Conservation (phyloP, 2,113 vertebrate genomes). For the Sinocyclocheilus anophthalmus region DNA sequence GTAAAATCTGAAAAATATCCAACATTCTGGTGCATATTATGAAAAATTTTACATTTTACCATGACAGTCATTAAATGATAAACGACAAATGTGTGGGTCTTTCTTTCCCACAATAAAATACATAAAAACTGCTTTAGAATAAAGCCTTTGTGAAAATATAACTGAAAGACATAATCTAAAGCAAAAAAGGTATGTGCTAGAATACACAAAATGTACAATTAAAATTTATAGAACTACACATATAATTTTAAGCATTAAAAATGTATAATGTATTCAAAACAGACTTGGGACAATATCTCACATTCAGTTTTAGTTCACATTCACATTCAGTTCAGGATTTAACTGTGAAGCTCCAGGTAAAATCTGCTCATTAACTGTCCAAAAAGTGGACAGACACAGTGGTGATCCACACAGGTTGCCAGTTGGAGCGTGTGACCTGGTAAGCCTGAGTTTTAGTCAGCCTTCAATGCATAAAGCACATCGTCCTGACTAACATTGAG, state of each 20-base stretch:
- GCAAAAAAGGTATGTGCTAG: neutral
- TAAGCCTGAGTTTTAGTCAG: slow-evolving; percentile 68
- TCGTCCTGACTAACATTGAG: slow-evolving; percentile 92
- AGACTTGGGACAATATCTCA: neutral
- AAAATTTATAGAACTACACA: neutral
- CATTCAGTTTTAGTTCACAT: neutral
- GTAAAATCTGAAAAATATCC: neutral
- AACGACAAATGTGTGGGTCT: slow-evolving; percentile 11
- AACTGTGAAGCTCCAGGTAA: neutral
- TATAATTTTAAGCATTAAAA: slow-evolving; percentile 15
- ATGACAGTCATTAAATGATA: neutral
- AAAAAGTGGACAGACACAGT: neutral
- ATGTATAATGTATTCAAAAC: neutral
- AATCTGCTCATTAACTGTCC: neutral
- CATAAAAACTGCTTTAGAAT: neutral
- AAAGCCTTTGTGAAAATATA: neutral
- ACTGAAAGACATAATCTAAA: neutral
- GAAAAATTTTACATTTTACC: neutral
- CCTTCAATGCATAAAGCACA: slow-evolving; percentile 86
- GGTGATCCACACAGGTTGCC: neutral
- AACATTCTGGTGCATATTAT: neutral
- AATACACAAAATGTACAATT: slow-evolving; percentile 9
- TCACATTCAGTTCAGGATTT: neutral
- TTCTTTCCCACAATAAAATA: slow-evolving; percentile 38
- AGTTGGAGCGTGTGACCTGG: neutral